Base-by-base conservation (phyloP, 1,140 invertebrate genomes). In the Tachypleus tridentatus region DNA sequence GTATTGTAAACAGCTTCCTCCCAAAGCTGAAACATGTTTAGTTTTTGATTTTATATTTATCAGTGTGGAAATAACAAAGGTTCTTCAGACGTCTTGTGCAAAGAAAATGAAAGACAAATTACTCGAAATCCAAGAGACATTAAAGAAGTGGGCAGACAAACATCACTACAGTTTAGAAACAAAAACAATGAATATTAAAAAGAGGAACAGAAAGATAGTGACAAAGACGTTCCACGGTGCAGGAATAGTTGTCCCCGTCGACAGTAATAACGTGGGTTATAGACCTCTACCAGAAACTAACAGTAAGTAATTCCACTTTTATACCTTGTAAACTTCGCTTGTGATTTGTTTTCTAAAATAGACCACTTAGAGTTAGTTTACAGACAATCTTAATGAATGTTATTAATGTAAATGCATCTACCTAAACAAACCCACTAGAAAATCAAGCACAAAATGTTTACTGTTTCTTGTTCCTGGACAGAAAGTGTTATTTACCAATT, bases 161-260 rank as follows among this genome's bases (percentile, higher is more conserved):
- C 77, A 87, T 62, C 78, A 83, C 3, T 82, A 86, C 69, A 77
- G 77, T 9, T 73, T 92, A 47, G 82, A 85, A 11, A 76, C 77
- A 63, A 82, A 80, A 63, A 83, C 83, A 8, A 71, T 76, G 59
- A 77, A 77, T 58, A 86, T 87, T 77, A 82, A 83, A 72, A 73
- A 76, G 52, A 77, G 88, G 64, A 80, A 86, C 49, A 85, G 82
- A 69, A 83, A 83, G 66, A 82, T 85, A n/a, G 84, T 93, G 3
- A 78, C 87, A 49, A 87, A 84, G 75, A 87, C 86, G 49, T 90
- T 96, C 69, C 89, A 95, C 76, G 83, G 83, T 66, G 86, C 86
- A 67, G 93, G 93, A 3, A 86, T 97, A 73, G 88, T 94, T 53
- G 92, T 96, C 4, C 91, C 91, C 3, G 87, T 86, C 65, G 81